Conservation (phyloP, 1,140 invertebrate genomes). For the Drosophila erecta region DNA sequence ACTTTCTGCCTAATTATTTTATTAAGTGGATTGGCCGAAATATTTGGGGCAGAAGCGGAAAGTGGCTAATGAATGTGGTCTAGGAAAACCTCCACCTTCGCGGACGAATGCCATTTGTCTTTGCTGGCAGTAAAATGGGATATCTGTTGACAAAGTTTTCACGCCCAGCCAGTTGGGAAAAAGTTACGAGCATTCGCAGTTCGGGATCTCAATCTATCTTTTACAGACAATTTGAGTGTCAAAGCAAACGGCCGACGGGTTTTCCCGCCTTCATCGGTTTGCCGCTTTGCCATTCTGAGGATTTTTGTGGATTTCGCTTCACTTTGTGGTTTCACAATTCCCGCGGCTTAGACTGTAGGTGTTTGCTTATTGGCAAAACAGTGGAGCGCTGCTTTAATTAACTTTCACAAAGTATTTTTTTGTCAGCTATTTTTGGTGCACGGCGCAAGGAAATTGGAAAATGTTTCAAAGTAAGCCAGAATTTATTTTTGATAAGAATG, state of each 20-base stretch:
- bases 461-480: conserved; percentile 21
- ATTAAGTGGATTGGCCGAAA: conserved; percentile 2
- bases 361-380: conserved; percentile 56
- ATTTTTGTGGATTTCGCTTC: conserved; percentile 48
- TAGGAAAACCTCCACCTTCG: background rate
- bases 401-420: conserved; percentile 44
- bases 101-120: conserved; percentile 36
- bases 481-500: conserved; percentile 18
- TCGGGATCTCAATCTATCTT: conserved; percentile 63
- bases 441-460: conserved; percentile 13
- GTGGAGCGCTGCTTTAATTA: conserved; percentile 62
- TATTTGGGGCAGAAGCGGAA: background rate
- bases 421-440: conserved; percentile 27
- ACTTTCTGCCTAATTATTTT: conserved; percentile 32
- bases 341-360: conserved; percentile 43
- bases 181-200: conserved; percentile 53
- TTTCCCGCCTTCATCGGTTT: conserved; percentile 29
- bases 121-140: conserved; percentile 37
- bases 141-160: conserved; percentile 66
- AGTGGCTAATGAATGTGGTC: conserved; percentile 29
- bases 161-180: conserved; percentile 18
- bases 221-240: conserved; percentile 56
- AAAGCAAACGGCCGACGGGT: conserved; percentile 35
- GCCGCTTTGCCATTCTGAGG: conserved; percentile 19
- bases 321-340: conserved; percentile 8